Conservation (phyloP, 2,888 invertebrate species). For the Netelia melanura region DNA sequence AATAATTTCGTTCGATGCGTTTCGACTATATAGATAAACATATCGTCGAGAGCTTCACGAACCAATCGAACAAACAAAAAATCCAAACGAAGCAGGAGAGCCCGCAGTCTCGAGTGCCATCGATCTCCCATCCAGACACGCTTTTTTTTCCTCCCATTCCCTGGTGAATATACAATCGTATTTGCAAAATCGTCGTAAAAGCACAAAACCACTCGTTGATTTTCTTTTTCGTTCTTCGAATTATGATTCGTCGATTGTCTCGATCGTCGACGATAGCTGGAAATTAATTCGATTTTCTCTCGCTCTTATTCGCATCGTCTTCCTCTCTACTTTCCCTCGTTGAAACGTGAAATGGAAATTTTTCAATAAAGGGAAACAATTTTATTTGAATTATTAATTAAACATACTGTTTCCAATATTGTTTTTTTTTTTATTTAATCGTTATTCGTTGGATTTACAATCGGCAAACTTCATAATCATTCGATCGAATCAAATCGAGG, state of each 20-base stretch:
- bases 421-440: too few species aligned
- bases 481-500: too few species aligned
- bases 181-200: not conserved
- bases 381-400: too few species aligned
- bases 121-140: constrained; percentile 27
- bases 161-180: not conserved
- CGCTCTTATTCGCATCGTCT: too few species aligned
- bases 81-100: constrained; percentile 1
- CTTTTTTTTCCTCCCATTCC: not conserved
- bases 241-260: not conserved
- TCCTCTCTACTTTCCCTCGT: too few species aligned
- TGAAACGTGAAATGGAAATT: too few species aligned
- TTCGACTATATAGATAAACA: not conserved
- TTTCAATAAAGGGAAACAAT: too few species aligned
- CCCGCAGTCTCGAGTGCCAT: constrained; percentile 34
- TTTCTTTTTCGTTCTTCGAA: not conserved
- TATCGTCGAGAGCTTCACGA: not conserved
- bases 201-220: not conserved
- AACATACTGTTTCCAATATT: too few species aligned
- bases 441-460: too few species aligned
- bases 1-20: constrained; percentile 52
- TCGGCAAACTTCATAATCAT: too few species aligned
- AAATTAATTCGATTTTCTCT: not conserved
- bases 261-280: not conserved
- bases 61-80: constrained; percentile 15